Conservation (phyloP, 2,113 vertebrate genomes). For the Semicossyphus pulcher region DNA sequence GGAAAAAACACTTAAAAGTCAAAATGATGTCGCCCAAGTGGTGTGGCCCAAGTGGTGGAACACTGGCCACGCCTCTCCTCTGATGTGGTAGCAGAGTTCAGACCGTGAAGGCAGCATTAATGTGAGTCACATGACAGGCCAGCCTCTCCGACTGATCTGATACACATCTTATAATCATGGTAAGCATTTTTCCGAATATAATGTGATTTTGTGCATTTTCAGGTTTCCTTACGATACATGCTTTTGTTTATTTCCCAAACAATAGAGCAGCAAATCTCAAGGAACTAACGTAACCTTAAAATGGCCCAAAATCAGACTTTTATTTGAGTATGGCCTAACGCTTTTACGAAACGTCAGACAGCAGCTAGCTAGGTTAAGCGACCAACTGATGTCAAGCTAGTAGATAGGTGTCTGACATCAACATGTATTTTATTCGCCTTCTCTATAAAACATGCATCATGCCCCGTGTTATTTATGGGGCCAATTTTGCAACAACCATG, state of each 20-base stretch:
- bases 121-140: conserved; percentile 80
- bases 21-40: too few relatives aligned
- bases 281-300: neutral
- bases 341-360: conserved; percentile 33
- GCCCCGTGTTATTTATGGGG: fast-evolving
- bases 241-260: too few relatives aligned
- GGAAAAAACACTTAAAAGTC: too few relatives aligned
- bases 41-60: too few relatives aligned
- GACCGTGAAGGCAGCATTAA: conserved; percentile 42
- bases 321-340: conserved; percentile 43
- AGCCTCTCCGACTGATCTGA: conserved; percentile 52
- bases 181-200: conserved; percentile 49
- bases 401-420: neutral
- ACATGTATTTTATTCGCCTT: neutral
- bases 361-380: conserved; percentile 39
- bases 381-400: neutral
- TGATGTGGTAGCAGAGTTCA: conserved; percentile 2
- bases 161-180: conserved; percentile 75
- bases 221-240: fast-evolving
- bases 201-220: neutral
- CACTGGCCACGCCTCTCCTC: conserved; percentile 26
- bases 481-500: too few relatives aligned
- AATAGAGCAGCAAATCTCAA: fast-evolving
- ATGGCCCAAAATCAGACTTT: neutral
- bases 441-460: fast-evolving